A percentile compares a stretch with the other conserved stretches of the same genome.
phyloP scores from a whole-genome alignment of 2,113 vertebrate genomes.

The Prolemur simus region DNA sequence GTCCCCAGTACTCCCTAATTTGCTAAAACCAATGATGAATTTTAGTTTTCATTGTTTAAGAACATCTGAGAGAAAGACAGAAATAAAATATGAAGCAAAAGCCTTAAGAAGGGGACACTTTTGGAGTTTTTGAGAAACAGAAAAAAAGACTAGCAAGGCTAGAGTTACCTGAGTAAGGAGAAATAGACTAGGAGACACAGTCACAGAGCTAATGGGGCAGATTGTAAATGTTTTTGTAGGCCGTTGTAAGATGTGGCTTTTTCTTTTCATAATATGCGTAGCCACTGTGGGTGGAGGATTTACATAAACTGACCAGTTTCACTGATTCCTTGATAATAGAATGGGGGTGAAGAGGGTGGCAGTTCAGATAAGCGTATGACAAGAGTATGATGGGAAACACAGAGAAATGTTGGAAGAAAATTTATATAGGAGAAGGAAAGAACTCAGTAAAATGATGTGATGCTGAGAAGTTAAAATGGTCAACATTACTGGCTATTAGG shows the following conservation, averaged over 20 bases:
- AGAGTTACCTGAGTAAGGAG: neutral
- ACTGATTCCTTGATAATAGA: neutral
- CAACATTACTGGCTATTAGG: neutral
- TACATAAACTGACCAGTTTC: neutral
- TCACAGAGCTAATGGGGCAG: neutral
- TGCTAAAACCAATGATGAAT: neutral
- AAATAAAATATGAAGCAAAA: neutral
- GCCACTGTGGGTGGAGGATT: neutral
- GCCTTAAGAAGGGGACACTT: neutral
- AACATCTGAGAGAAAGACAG: neutral
- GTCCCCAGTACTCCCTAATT: neutral
- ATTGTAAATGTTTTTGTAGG: neutral
- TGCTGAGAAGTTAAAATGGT: neutral
- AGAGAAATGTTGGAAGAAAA: neutral
- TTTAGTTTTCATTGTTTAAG: neutral
- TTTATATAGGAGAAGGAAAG: neutral
- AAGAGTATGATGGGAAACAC: neutral
- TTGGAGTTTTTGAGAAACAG: neutral
- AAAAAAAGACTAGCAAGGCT: neutral
- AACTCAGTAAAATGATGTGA: neutral
- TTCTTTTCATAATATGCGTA: neutral
- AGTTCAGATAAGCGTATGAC: neutral
- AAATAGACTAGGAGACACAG: neutral
- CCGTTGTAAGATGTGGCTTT: neutral
- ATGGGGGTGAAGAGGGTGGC: fast-evolving